Base-by-base conservation (phyloP, 2,797 vertebrate genomes). In the Pangasius larnaudii region DNA sequence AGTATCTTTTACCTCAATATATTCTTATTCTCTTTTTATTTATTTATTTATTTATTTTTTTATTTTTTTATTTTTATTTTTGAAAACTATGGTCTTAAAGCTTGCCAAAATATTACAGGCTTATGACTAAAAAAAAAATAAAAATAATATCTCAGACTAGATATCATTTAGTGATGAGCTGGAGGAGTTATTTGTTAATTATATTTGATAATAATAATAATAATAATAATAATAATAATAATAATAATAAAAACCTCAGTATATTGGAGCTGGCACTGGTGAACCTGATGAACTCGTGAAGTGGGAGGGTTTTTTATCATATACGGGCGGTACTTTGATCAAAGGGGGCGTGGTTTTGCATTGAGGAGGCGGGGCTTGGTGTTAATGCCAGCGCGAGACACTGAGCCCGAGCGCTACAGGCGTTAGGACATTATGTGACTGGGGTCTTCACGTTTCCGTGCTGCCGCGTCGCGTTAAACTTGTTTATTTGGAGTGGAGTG, bases 341-440 rank as follows among this genome's bases (percentile, higher is more conserved):
- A 5, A 13, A 0, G 9, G 42, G 13, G 46, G 95, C 95, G 95
- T 94, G 94, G 58, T 93, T 93, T 91, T 93, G 75, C 89, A 1
- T 90, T 13, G 89, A 92, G 92, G 90, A 85, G 93, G 93, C 30
- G 91, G 90, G 88, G 92, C 88, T n/a, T 46, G 27, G 49, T 22
- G 72, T 93, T 42, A 92, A 92, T 90, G 91, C 89, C 89, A 91
- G 92, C 90, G 91, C 71, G 92, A 91, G 91, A 36, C 89, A 90
- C 59, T 46, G 46, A 81, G 58, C 92, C 94, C 93, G 93, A 59
- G 91, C 90, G 92, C 90, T 82, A n/a, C n/a, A 89, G 89, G 86
- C 93, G 89, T 72, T 84, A 27, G 88, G 92, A 94, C 93, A 92
- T 89, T 36, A 94, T 92, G 94, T 94, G 94, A 90, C 85, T 91